Conservation (phyloP, 2,113 vertebrate species). For the Corythornis madagascariensis region DNA sequence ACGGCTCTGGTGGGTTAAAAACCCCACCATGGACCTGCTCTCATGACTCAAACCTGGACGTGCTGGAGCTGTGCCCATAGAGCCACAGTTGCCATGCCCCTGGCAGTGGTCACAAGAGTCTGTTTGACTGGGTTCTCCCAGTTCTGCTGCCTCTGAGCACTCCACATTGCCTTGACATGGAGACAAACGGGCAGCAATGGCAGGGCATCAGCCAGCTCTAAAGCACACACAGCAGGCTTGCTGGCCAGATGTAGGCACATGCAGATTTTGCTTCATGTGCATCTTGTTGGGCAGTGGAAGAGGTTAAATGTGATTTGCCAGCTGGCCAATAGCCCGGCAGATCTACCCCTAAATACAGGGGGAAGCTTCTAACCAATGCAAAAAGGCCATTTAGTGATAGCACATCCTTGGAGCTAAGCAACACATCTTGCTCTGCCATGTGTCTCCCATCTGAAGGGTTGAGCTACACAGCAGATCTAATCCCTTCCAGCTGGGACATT, state of each 20-base stretch:
- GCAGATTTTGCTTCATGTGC: neutral
- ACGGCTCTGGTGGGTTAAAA: neutral
- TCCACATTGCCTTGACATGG: neutral
- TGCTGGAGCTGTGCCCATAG: neutral
- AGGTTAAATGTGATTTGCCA: neutral
- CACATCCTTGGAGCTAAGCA: neutral
- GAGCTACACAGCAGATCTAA: constrained; percentile 27
- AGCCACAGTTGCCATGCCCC: neutral
- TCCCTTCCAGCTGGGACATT: constrained; percentile 53
- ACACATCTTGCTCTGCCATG: constrained; percentile 36
- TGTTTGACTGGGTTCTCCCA: neutral
- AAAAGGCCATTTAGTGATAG: neutral
- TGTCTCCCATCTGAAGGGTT: constrained; percentile 48
- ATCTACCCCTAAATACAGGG: neutral
- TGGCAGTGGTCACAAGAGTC: neutral
- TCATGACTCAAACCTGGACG: neutral
- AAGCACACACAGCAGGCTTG: neutral
- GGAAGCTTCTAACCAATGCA: neutral
- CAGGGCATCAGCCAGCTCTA: neutral
- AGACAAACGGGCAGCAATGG: neutral
- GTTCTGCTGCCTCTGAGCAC: neutral
- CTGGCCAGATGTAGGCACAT: neutral
- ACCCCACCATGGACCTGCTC: neutral
- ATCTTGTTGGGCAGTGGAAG: neutral
- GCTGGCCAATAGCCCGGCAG: neutral